Evolutionary conservation across 2,113 vertebrate species (phyloP), one percentile per base, ranked within the genome.

Genomic region (Apteryx mantelli): DNA sequence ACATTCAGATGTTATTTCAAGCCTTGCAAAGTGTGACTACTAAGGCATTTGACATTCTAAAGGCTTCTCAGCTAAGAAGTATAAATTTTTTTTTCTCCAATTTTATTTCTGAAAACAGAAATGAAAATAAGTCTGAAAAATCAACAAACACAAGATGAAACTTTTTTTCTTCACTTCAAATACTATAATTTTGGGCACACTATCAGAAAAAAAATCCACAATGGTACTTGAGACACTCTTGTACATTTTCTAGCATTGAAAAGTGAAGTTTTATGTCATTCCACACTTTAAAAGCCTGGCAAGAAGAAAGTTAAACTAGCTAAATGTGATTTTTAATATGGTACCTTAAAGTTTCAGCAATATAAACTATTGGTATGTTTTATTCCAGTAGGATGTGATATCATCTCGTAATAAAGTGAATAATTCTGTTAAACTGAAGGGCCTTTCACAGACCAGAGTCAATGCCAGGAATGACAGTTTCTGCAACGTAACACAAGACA

Each of bases 1-100:
- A 61, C 8, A 61, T 89, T 87, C 22, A 70, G 63, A 85, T 79
- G 84, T 61, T 89, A 94, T 97, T 95, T 91, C 78, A 89, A 77
- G 63, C 21, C 48, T 81, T 58, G 34, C 30, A 82, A 92, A 92
- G 10, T 7, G 28, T 0, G 1, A 48, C 78, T 92, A 66, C 56
- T 89, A 71, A 92, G 70, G 28, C 2, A 14, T 65, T 88, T 44
- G 84, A 58, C 44, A 63, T 77, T 86, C 77, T 93, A 79, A 92
- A 96, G 60, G 69, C 64, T 95, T 38, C 48, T 76, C 0, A 0
- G 38, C 13, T 91, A 76, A 69, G 32, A 56, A 82, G 9, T 64
- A 52, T 44, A 7, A 4, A 40, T 11, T 19, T 60, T 34, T 53
- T 55, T 60, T 0, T 4, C 11, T 73, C 28, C 50, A 32, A 24